A percentile compares a stretch with the other conserved stretches of the same genome.
These are phyloP conservation scores for Platycheirus albimanus DNA, from an alignment of 2,888 invertebrate species.

Conservation along the genomic window DNA sequence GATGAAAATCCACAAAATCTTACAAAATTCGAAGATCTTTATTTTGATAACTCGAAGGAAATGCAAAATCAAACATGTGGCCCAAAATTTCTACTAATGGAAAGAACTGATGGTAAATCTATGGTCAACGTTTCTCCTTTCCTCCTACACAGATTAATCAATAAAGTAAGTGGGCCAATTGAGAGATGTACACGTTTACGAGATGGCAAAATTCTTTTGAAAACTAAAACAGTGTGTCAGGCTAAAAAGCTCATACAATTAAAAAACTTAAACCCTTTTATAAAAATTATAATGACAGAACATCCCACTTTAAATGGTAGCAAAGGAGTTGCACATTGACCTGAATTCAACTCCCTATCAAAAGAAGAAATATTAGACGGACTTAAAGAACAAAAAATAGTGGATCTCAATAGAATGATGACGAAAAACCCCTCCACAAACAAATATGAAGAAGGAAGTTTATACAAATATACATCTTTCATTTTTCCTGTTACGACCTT, in stretches of 20 bases:
- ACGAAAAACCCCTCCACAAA: neutral
- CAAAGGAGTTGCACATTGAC: slow-evolving; percentile 5
- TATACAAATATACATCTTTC: neutral
- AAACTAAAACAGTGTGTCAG: neutral
- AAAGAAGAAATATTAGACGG: slow-evolving; percentile 4
- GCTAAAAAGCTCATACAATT: neutral
- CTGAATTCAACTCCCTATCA: neutral
- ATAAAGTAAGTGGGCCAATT: neutral
- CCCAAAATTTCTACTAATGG: too few species aligned
- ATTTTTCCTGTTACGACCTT: neutral
- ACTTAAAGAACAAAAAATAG: slow-evolving; percentile 2
- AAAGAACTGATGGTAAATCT: too few species aligned
- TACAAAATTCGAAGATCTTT: too few species aligned
- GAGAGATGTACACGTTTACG: neutral
- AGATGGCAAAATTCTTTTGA: neutral
- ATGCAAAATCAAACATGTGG: too few species aligned
- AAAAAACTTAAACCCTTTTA: neutral
- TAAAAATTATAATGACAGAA: neutral
- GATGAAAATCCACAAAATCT: too few species aligned
- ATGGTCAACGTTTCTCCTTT: neutral
- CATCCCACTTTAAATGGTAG: neutral
- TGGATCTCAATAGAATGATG: neutral
- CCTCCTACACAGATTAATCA: neutral
- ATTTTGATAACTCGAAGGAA: too few species aligned
- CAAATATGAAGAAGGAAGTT: neutral